phyloP scores from a whole-genome alignment of 2,797 vertebrate genomes.

The Microhierax caerulescens region DNA sequence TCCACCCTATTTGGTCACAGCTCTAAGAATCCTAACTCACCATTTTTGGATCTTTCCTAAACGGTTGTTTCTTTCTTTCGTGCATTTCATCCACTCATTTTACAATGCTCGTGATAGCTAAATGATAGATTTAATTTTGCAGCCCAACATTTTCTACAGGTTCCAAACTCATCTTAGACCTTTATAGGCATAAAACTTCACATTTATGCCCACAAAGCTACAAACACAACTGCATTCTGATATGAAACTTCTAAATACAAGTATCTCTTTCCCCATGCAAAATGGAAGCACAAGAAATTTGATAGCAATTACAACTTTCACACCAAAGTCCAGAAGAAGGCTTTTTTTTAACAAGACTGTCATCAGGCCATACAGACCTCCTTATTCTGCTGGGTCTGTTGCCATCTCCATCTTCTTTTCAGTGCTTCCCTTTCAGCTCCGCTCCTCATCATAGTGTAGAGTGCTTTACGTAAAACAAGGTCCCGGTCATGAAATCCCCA shows the following conservation, averaged over 20 bases:
- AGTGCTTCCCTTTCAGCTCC: constrained; percentile 93
- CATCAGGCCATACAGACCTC: constrained; percentile 81
- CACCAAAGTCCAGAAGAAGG: not conserved
- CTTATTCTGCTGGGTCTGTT: constrained; percentile 98
- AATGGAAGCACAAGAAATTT: not conserved
- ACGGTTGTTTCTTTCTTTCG: not conserved
- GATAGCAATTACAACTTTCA: not conserved
- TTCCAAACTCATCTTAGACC: not conserved
- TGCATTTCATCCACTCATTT: not conserved
- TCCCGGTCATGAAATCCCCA: constrained; percentile 99
- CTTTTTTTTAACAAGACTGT: not conserved
- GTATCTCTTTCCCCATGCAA: not conserved
- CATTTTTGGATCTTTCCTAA: not conserved
- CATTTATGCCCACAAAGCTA: not conserved
- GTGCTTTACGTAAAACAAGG: constrained; percentile 93
- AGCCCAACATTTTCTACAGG: not conserved
- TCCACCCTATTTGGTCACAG: not conserved
- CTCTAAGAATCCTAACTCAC: not conserved
- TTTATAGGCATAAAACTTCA: not conserved
- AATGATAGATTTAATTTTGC: not conserved
- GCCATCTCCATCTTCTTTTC: constrained; percentile 97
- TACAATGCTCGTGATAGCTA: not conserved
- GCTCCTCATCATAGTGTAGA: constrained; percentile 97
- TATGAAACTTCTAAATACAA: not conserved
- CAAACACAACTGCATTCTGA: not conserved